These are phyloP conservation scores for Trachymyrmex septentrionalis DNA, from an alignment of 1,140 invertebrate species.

Conservation along the genomic window DNA sequence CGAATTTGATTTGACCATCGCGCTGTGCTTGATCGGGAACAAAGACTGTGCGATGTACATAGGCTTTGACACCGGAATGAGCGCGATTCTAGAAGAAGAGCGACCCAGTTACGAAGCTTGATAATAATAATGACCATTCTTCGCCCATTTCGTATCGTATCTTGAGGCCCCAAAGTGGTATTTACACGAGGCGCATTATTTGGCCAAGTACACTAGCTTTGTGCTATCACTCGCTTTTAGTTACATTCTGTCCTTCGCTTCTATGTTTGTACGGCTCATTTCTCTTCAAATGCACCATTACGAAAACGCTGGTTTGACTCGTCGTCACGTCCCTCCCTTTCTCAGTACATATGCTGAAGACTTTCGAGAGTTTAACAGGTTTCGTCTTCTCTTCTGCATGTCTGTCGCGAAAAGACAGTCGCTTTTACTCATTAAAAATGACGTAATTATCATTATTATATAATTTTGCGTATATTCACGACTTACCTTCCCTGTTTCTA, in stretches of 20 bases:
- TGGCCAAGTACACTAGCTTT: slow-evolving; percentile 39
- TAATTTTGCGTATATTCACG: background rate
- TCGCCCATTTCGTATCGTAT: slow-evolving; percentile 30
- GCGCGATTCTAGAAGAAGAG: background rate
- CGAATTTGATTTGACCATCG: background rate
- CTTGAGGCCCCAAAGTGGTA: slow-evolving; percentile 11
- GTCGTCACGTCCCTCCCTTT: slow-evolving; percentile 1
- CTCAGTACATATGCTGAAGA: slow-evolving; percentile 12
- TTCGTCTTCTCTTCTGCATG: background rate
- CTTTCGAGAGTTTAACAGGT: background rate
- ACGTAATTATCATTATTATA: slow-evolving; percentile 47
- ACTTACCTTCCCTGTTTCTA: slow-evolving; percentile 7
- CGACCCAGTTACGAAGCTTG: background rate
- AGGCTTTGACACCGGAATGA: background rate
- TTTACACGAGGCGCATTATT: slow-evolving; percentile 24
- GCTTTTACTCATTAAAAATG: slow-evolving; percentile 1
- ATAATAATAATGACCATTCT: slow-evolving; percentile 48
- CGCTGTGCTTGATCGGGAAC: background rate
- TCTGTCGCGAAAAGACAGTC: slow-evolving; percentile 6
- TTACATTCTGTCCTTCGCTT: background rate
- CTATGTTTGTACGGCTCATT: slow-evolving; percentile 19
- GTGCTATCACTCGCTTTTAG: slow-evolving; percentile 23
- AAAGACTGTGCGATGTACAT: background rate
- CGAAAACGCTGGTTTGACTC: slow-evolving; percentile 38
- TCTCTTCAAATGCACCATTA: slow-evolving; percentile 64